Percentiles rank a stretch among this genome's conserved stretches.
Evolutionary conservation across 35 echinoderm and acorn worm species (phyloP).

Genomic region (Amphiura filiformis): DNA sequence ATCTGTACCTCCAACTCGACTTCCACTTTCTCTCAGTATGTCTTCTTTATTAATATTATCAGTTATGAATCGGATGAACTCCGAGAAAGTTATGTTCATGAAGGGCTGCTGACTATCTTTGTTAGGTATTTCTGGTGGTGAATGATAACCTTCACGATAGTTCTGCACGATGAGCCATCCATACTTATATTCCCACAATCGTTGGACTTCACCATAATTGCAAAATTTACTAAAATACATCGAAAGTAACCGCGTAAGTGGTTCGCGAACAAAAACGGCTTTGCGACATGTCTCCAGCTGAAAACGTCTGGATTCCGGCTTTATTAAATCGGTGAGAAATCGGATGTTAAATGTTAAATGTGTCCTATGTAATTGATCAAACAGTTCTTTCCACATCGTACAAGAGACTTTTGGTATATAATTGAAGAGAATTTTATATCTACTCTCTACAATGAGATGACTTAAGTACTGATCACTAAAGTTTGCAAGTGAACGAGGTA

Average conservation of each 20-base stretch:
- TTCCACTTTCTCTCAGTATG: too few relatives aligned
- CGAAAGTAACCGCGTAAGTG: conserved; percentile 57
- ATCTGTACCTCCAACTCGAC: conserved; percentile 27
- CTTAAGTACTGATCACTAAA: background rate
- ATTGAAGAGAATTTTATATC: conserved; percentile 42
- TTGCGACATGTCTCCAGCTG: too few relatives aligned
- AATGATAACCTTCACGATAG: background rate
- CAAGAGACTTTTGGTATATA: conserved; percentile 71
- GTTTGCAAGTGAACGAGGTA: background rate
- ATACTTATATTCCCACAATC: conserved; percentile 41
- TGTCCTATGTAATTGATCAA: background rate
- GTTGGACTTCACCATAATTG: conserved; percentile 17
- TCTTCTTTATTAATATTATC: conserved; percentile 48
- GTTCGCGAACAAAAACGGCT: conserved; percentile 70
- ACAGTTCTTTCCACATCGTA: conserved; percentile 50
- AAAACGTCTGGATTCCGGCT: too few relatives aligned
- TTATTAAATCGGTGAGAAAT: too few relatives aligned
- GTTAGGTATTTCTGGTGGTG: background rate
- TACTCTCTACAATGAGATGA: conserved; percentile 24
- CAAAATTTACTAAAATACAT: conserved; percentile 68
- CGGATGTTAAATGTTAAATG: too few relatives aligned
- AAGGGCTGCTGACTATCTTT: background rate
- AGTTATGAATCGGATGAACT: conserved; percentile 59
- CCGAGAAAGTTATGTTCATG: conserved; percentile 51
- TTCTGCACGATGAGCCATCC: conserved; percentile 36